Evolutionary conservation across 30 jellyfish, hydroid and myxozoan species (phyloP).

Genomic region (Hydractinia symbiolongicarpus): DNA sequence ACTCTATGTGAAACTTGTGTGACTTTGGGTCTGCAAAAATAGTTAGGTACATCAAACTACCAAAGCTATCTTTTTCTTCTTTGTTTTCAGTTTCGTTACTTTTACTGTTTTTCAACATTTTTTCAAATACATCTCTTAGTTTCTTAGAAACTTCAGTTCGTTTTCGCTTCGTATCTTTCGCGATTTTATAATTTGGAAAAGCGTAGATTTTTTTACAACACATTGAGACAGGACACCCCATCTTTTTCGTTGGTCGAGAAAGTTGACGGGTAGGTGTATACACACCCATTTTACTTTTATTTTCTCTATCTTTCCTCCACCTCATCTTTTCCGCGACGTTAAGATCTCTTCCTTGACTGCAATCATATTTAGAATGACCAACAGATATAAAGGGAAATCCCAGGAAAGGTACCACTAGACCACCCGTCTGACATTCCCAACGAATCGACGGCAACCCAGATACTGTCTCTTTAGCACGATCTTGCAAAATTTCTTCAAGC

Average conservation of each 20-base stretch:
- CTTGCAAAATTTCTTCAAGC: slow-evolving; percentile 19
- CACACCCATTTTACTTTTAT: slow-evolving; percentile 3
- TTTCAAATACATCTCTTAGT: neutral
- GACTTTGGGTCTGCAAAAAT: slow-evolving; percentile 19
- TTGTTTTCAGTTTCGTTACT: slow-evolving; percentile 5
- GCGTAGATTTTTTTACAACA: slow-evolving; percentile 16
- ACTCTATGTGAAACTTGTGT: slow-evolving; percentile 27
- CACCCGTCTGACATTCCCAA: slow-evolving; percentile 18
- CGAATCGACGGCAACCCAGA: slow-evolving; percentile 34
- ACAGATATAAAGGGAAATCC: slow-evolving; percentile 32
- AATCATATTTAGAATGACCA: slow-evolving; percentile 21
- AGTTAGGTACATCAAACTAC: slow-evolving; percentile 25
- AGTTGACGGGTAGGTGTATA: slow-evolving; percentile 4
- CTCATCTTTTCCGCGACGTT: slow-evolving; percentile 6
- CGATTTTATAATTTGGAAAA: slow-evolving; percentile 13
- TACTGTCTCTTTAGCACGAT: neutral
- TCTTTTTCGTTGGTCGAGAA: slow-evolving; percentile 35
- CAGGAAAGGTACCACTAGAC: slow-evolving; percentile 16
- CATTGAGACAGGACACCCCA: slow-evolving; percentile 30
- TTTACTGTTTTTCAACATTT: neutral
- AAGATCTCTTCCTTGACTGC: slow-evolving; percentile 34
- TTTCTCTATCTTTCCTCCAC: neutral
- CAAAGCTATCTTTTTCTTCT: neutral
- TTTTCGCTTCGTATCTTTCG: slow-evolving; percentile 26
- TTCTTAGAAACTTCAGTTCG: slow-evolving; percentile 11